Evolutionary conservation across 2,888 invertebrate genomes (phyloP), one percentile per base, ranked within the genome.

Genomic region (Atherix ibis): DNA sequence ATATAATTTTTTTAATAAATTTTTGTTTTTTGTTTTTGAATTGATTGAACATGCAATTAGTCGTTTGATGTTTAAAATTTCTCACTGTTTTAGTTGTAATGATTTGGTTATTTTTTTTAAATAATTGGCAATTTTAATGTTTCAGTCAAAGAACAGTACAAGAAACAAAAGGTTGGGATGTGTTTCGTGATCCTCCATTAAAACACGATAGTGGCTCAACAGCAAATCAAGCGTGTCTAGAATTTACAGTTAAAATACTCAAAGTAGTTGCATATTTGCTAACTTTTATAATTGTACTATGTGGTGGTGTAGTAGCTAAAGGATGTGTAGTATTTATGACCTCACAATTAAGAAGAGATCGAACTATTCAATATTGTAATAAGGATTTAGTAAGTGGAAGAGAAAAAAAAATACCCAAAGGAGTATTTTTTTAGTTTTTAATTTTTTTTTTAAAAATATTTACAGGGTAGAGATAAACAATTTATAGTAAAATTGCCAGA

Each of bases 81-180:
- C 9, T 4, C 18, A 10, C 19, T 10, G 9, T 31, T 34, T 28
- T 38, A n/a, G n/a, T 26, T 25, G 26, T 4, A 26, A 17, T 18
- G n/a, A 12, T 27, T 26, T 14, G 15, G 18, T 15, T 17, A 4
- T 15, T 27, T 31, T 22, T 22, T 32, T 27, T 27, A 9, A 5
- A 32, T 17, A 29, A 32, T 26, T 12, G 3, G 18, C n/a, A n/a
- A 25, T 24, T 31, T 35, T 32, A 39, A 40, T 16, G 32, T 48
- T 44, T 1, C 39, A 84, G 84, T 55, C 79, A 79, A 63, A 69
- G 84, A 52, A 83, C 83, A 40, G 75, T 83, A 48, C 76, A 77
- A 53, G 85, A 84, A 60, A 83, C 83, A 48, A 87, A 87, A 76
- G 83, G 81, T 74, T 94, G 94, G 94, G 92, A 94, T 71, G 89